A percentile compares a stretch with the other conserved stretches of the same genome.
phyloP scores from a whole-genome alignment of 2,113 vertebrate genomes.

The Ceyx cyanopectus region DNA sequence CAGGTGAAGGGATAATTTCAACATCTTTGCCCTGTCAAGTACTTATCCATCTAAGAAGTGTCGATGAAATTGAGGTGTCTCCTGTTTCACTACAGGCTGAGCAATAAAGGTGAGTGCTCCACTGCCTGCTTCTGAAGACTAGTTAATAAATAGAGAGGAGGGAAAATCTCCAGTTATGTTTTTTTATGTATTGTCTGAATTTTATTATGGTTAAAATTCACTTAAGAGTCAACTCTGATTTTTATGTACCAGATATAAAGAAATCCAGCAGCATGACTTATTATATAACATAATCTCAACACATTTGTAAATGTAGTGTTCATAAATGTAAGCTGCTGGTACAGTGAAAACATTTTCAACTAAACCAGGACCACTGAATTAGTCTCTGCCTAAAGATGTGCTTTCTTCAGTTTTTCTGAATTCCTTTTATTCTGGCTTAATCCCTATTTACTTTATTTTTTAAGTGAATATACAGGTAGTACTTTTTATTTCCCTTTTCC shows the following conservation, averaged over 20 bases:
- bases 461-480: background rate
- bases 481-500: background rate
- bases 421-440: background rate
- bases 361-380: background rate
- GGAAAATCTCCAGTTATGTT: background rate
- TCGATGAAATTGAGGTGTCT: background rate
- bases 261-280: background rate
- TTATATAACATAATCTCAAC: background rate
- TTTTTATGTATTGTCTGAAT: background rate
- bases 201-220: constrained; percentile 1
- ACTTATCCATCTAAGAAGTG: background rate
- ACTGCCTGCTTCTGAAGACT: background rate
- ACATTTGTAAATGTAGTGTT: background rate
- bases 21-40: background rate
- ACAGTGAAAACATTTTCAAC: background rate
- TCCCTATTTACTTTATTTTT: background rate
- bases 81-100: background rate
- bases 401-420: background rate
- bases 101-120: background rate
- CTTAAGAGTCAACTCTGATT: background rate
- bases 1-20: background rate
- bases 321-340: background rate
- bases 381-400: background rate
- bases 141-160: background rate
- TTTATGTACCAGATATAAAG: background rate